Evolutionary conservation across 1,140 invertebrate species (phyloP), one percentile per base, ranked within the genome.

Genomic region (Delia radicum): DNA sequence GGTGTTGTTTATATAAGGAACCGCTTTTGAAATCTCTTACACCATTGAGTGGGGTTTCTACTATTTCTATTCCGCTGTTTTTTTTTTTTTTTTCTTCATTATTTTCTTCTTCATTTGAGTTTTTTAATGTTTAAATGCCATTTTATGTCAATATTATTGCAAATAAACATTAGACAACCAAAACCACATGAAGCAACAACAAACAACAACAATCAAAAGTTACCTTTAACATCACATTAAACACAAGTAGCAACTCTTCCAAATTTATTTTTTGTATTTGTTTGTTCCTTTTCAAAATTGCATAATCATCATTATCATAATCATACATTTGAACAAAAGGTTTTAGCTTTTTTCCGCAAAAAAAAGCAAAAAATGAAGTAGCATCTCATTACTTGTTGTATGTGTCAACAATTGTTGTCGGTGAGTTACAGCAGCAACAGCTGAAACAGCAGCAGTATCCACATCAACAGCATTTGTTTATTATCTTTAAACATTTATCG

Each of bases 111-210:
- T 55, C n/a, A 55, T 31, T 37, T 69, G 65, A 28, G 8, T 31
- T 69, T n/a, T n/a, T n/a, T 69, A 69, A 69, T 69, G 65, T 69
- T 69, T 69, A 69, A 69, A 69, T 69, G 65, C 65, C 65, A 69
- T 69, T 69, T 69, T 69, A 69, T 69, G 65, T 69, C 65, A 69
- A 69, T 69, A 69, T 69, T 69, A 69, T 69, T 33, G 65, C 65
- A 69, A 69, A 69, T 69, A 69, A 69, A 69, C 65, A 69, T 69
- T 69, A 69, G 65, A 69, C 65, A 69, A 69, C 29, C 31, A 33
- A n/a, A n/a, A 37, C 18, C 29, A 69, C 65, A 69, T 28, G 10
- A 0, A 65, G 6, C 63, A 67, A 31, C 27, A 67, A 15, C 27
- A 27, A 67, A 67, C n/a, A 18, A 7, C 63, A 65, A 65, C n/a